These are phyloP conservation scores for Aporophyla lueneburgensis DNA, from an alignment of 2,888 invertebrate species.

Conservation along the genomic window DNA sequence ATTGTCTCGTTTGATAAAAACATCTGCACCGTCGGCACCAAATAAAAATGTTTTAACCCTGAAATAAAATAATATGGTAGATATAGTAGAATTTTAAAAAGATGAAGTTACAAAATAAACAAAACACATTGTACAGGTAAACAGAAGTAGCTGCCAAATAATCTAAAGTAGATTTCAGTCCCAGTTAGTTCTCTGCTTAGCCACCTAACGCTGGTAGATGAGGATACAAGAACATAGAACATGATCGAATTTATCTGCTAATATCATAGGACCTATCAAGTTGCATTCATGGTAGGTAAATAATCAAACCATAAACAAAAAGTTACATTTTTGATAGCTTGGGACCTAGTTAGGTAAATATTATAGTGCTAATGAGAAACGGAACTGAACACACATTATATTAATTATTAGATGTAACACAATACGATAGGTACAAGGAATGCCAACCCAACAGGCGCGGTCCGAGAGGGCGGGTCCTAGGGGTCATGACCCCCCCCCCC, in stretches of 20 bases:
- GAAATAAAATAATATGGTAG: constrained; percentile 29
- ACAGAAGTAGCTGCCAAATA: not conserved
- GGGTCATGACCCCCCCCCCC: too few species aligned
- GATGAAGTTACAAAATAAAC: not conserved
- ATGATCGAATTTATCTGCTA: not conserved
- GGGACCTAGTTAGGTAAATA: too few species aligned
- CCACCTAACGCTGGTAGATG: not conserved
- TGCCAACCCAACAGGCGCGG: too few species aligned
- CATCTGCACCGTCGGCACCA: constrained; percentile 44
- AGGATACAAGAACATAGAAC: not conserved
- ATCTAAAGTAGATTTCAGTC: not conserved
- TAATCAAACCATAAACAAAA: not conserved
- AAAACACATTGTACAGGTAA: not conserved
- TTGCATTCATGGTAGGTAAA: not conserved
- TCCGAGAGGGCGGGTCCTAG: too few species aligned
- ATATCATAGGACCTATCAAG: not conserved
- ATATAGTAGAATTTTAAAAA: not conserved
- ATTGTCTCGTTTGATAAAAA: constrained; percentile 34
- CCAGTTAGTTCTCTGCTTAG: not conserved
- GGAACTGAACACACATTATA: too few species aligned
- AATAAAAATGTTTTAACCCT: constrained; percentile 56
- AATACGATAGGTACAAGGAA: too few species aligned
- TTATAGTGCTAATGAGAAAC: too few species aligned
- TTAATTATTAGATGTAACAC: too few species aligned
- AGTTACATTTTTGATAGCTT: not conserved